Conservation (phyloP, 2,113 vertebrate species). For the Mirounga angustirostris region DNA sequence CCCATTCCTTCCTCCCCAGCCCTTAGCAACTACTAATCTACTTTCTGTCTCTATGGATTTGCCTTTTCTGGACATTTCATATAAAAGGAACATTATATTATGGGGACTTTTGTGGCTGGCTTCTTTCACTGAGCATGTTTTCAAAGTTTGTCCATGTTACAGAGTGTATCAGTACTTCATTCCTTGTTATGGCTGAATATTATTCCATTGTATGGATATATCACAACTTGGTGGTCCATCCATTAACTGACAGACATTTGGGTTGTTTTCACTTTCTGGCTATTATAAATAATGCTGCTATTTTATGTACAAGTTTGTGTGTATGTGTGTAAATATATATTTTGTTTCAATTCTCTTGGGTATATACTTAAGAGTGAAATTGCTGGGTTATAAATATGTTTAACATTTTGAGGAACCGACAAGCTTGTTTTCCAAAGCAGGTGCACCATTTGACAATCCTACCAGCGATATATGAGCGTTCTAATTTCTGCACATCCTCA, state of each 20-base stretch:
- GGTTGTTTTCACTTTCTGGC: neutral
- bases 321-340: neutral
- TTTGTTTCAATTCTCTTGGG: neutral
- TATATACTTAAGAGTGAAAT: neutral
- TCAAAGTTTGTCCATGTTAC: neutral
- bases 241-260: neutral
- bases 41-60: neutral
- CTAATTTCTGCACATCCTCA: neutral
- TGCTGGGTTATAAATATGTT: neutral
- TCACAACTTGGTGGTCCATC: neutral
- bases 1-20: neutral
- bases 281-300: constrained; percentile 2
- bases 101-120: neutral
- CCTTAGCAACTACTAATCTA: neutral
- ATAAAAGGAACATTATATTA: neutral
- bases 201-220: neutral
- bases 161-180: neutral
- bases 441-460: neutral
- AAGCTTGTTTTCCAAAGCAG: neutral
- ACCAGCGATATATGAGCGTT: neutral
- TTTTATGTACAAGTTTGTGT: neutral
- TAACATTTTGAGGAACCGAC: neutral
- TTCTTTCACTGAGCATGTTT: neutral
- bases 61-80: neutral
- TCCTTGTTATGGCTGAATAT: neutral